Base-by-base conservation (phyloP, 2,113 vertebrate species). In the Menidia beryllina region DNA sequence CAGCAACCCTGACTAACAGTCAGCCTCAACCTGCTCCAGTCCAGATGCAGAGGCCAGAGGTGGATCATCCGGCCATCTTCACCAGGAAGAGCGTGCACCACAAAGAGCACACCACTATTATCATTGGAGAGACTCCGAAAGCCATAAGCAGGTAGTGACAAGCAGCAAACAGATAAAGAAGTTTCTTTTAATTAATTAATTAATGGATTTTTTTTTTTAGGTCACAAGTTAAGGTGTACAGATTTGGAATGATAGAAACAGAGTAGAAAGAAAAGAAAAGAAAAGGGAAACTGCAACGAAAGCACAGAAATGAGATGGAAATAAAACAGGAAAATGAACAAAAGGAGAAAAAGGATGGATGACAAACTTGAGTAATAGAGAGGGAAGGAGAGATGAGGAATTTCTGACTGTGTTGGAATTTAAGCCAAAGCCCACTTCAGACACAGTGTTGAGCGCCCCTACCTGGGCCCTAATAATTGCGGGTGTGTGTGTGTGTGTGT, bases 91-190 rank as follows among this genome's bases (percentile, higher is more conserved):
- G 79, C n/a, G 77, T 93, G n/a, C 87, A 91, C 66, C 88, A 43
- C 51, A 81, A 87, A 50, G 86, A 76, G 67, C 83, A 89, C 69
- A 74, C 85, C 51, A 95, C 93, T 7, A 86, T 97, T 84, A 89
- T 96, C 60, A 61, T 96, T 47, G 96, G 96, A 82, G 91, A 93
- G 77, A 97, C 97, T 12, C 96, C 97, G 0, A 88, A 85, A 75
- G 86, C 57, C 59, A 89, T 97, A 49, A 43, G 94, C 85, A 96
- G 94, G 97, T 98, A 87, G 3, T 52, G 38, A 59, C 21, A 34
- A 11, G 30, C 30, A 34, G 30, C 10, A 2, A 34, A 34, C 7
- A 34, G 30, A 10, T 34, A 34, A 8, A 34, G 30, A 30, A 30
- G 30, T 30, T 4, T 30, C n/a, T n/a, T n/a, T n/a, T n/a, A n/a